A percentile compares a stretch with the other conserved stretches of the same genome.
phyloP scores from a whole-genome alignment of 1,140 invertebrate species.

The Campoletis sonorensis region DNA sequence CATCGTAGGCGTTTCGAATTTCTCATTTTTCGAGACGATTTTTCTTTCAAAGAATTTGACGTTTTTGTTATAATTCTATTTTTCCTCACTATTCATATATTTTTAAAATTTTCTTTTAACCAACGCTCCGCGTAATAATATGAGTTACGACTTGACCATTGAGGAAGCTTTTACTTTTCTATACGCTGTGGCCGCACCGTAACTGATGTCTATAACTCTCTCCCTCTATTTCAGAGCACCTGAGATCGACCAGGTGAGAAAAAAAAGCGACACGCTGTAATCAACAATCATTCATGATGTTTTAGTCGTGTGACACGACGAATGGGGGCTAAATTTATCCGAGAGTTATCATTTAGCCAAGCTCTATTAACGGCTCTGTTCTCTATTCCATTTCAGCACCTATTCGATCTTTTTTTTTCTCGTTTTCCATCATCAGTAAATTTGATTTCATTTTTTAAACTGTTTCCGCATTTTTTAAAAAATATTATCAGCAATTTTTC shows the following conservation, averaged over 20 bases:
- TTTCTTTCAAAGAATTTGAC: background rate
- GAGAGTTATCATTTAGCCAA: no score
- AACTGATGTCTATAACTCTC: slow-evolving; percentile 38
- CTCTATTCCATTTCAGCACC: no score
- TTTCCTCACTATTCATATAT: slow-evolving; percentile 41
- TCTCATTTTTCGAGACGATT: no score
- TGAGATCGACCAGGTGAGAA: background rate
- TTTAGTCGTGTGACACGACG: background rate
- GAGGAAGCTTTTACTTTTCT: slow-evolving; percentile 52
- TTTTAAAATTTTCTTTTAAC: background rate
- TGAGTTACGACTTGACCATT: slow-evolving; percentile 38
- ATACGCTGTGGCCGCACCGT: background rate
- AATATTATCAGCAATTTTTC: no score
- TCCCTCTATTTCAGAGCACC: slow-evolving; percentile 17
- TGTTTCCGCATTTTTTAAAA: no score
- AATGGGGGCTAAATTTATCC: no score
- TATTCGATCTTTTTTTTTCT: no score
- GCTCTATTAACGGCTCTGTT: no score
- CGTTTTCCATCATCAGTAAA: no score
- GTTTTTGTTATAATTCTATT: background rate
- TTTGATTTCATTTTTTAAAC: no score
- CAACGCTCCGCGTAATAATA: slow-evolving; percentile 29
- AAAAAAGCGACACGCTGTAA: background rate
- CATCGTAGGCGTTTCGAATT: no score
- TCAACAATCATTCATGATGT: background rate